Conservation (phyloP, 2,113 vertebrate genomes). For the Micromys minutus region DNA sequence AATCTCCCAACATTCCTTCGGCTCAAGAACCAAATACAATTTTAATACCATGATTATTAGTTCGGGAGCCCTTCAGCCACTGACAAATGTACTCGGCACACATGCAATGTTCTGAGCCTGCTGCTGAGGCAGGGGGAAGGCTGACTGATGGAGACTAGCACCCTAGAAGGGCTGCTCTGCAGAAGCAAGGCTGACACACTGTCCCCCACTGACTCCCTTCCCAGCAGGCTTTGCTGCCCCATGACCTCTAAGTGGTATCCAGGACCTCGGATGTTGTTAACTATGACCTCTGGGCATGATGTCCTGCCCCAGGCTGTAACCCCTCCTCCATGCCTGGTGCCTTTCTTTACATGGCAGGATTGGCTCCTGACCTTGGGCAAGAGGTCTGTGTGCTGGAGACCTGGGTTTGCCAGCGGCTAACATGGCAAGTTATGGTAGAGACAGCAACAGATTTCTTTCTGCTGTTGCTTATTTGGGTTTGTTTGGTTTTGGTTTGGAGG, state of each 20-base stretch:
- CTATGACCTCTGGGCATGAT: background rate
- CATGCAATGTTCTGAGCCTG: background rate
- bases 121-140: background rate
- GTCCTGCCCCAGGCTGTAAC: background rate
- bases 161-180: background rate
- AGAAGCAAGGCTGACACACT: background rate
- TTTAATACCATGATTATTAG: constrained; percentile 70
- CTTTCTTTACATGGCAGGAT: background rate
- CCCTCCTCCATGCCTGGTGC: background rate
- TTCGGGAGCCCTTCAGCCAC: constrained; percentile 70
- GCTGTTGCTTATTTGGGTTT: background rate
- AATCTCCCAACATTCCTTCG: constrained; percentile 52
- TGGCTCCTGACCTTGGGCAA: background rate
- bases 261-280: background rate
- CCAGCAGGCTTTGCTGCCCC: background rate
- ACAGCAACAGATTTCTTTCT: background rate
- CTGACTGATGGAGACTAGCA: background rate
- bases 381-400: background rate
- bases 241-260: background rate
- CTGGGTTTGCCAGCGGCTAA: background rate
- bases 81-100: constrained; percentile 47
- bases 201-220: background rate
- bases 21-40: constrained; percentile 60
- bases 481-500: background rate
- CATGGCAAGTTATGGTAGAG: background rate